Evolutionary conservation across 1,140 invertebrate species (phyloP), one percentile per base, ranked within the genome.

Genomic region (Cephus cinctus): DNA sequence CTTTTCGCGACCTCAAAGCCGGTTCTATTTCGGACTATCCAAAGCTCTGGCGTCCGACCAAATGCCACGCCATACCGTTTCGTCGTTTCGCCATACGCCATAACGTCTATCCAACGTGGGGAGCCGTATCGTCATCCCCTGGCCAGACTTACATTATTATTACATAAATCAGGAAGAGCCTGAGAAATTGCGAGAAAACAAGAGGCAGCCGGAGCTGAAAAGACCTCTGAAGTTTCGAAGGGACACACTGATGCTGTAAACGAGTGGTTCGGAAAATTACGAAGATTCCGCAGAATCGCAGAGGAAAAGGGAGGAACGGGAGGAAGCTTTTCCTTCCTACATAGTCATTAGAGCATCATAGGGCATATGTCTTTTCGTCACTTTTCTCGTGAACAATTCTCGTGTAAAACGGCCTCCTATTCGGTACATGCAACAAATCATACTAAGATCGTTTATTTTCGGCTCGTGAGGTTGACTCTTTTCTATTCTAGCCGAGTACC

Each of bases 11-110:
- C 59, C 63, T 60, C 59, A 61, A 61, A 63, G 54, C 52, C 59
- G 35, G 49, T 56, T 62, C 59, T 62, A 62, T 62, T 66, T 60
- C 47, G 45, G 57, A 48, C 52, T 47, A 52, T 56, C 51, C 59
- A 50, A 59, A 19, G 51, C 52, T 56, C 59, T 66, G 63, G 63
- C 63, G 55, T 53, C 47, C 52, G 59, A 66, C 63, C 63, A 64
- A 66, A 59, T 60, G 57, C 57, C 50, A 47, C 59, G 52, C 58
- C 53, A 60, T 46, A 47, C 40, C 43, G 48, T 23, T 22, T 54
- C 48, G 21, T 39, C 35, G 52, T 35, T 49, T 43, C 32, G 41
- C 54, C 42, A 45, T 61, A 50, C 55, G 41, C 44, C 40, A 45
- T 42, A 42, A 47, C 43, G 46, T 48, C 45, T 45, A 41, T 47